Base-by-base conservation (phyloP, 1,140 invertebrate species). In the Lepidurus packardi region DNA sequence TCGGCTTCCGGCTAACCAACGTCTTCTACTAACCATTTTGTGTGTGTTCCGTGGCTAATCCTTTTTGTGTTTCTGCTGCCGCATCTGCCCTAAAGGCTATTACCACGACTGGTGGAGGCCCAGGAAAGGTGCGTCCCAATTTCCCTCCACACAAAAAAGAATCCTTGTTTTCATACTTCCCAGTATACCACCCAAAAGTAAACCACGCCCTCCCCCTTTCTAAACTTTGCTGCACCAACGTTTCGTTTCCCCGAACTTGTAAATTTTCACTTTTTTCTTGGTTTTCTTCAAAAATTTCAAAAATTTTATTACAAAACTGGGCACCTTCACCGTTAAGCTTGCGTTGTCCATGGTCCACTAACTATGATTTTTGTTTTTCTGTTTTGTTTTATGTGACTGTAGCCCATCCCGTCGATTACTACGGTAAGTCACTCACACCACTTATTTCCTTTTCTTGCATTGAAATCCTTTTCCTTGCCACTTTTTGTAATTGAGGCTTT, bases 321-420 rank as follows among this genome's bases (percentile, higher is more conserved):
- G 53, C 53, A 65, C 53, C 53, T 65, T 21, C 7, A 65, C 53
- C 53, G 21, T 65, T 65, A n/a, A 65, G 16, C 53, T 16, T 65
- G 16, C 53, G 21, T 65, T 65, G 53, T 65, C 53, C 53, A 65
- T 21, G 53, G 34, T 65, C 21, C 53, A 65, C 53, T 65, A 65
- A 65, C 53, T 65, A 42, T 43, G 74, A 41, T 42, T 75, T 25
- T 75, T 74, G 24, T 78, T 78, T 78, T 47, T 78, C 7, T 53
- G 34, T 78, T 78, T 77, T 78, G 41, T 79, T 77, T 45, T 73
- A 73, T 78, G 77, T 77, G 77, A 77, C 73, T 73, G 87, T 90
- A 97, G 95, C 94, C 89, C 94, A 96, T 90, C 93, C 94, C 85
- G 95, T 95, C 89, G 95, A 96, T 89, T 97, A 97, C 90, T 97